These are phyloP conservation scores for Atractosteus spatula DNA, from an alignment of 2,113 vertebrate genomes.

Conservation along the genomic window DNA sequence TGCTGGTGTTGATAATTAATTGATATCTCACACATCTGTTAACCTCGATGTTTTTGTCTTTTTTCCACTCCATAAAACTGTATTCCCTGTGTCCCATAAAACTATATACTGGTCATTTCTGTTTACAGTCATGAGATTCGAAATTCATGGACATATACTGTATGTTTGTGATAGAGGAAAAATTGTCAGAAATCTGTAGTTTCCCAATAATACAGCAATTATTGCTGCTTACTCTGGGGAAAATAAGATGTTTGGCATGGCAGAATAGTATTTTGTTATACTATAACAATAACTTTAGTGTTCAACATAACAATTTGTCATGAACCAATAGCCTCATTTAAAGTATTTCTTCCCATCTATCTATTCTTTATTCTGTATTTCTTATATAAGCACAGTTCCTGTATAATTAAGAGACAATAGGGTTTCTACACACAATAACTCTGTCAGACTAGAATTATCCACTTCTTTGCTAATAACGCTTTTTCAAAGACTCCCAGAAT, in stretches of 20 bases:
- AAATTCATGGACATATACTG: too few species aligned
- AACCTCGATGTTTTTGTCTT: too few species aligned
- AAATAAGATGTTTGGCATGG: background rate
- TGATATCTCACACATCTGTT: too few species aligned
- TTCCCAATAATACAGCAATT: too few species aligned
- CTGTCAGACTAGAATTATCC: conserved; percentile 6
- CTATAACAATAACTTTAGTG: conserved; percentile 8
- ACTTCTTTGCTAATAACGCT: background rate
- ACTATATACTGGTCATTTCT: too few species aligned
- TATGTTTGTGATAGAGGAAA: too few species aligned
- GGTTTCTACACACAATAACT: background rate
- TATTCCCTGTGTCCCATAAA: too few species aligned
- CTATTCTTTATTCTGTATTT: background rate
- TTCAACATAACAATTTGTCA: background rate
- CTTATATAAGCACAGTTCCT: conserved; percentile 6
- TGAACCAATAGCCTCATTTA: background rate
- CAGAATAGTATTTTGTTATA: background rate
- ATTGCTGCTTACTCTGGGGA: too few species aligned
- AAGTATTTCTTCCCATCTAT: conserved; percentile 1
- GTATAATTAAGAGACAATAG: conserved; percentile 11
- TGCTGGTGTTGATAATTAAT: too few species aligned
- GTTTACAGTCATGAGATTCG: too few species aligned
- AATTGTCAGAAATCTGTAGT: too few species aligned
- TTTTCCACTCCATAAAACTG: too few species aligned
- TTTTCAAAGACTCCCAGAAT: background rate